A percentile compares a stretch with the other conserved stretches of the same genome.
Conservation (phyloP, 2,113 vertebrate species). For the Chaetorhynchus papuensis region DNA sequence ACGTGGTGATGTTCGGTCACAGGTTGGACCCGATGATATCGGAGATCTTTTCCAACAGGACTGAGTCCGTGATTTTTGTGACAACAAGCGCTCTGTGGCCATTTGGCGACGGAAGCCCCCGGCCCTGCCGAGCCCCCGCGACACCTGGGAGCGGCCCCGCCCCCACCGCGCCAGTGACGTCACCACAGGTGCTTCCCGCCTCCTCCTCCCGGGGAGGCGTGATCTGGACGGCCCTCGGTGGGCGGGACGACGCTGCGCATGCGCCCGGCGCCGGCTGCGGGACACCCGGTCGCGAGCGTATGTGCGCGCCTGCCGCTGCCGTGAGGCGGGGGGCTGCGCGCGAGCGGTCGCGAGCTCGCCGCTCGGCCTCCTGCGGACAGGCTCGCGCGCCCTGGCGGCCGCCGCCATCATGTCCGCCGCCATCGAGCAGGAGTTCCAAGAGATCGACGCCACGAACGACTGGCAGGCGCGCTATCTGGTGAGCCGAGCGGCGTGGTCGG, state of each 20-base stretch:
- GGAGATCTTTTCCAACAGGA: neutral
- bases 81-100: no score
- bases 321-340: neutral
- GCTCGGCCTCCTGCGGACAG: neutral
- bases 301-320: neutral
- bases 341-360: slow-evolving; percentile 6
- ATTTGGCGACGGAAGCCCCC: rapidly evolving
- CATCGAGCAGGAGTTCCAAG: slow-evolving; percentile 84
- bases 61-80: neutral
- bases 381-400: neutral
- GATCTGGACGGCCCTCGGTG: neutral
- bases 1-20: neutral
- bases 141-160: neutral
- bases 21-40: neutral
- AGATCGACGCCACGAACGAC: slow-evolving; percentile 80
- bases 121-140: neutral
- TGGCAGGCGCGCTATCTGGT: slow-evolving; percentile 91
- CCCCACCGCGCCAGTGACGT: neutral
- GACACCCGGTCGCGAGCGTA: neutral
- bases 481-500: slow-evolving; percentile 57
- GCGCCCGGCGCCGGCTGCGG: slow-evolving; percentile 7
- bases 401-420: slow-evolving; percentile 47
- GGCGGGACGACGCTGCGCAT: slow-evolving; percentile 32
- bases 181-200: neutral
- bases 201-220: neutral